Base-by-base conservation (phyloP, 2,113 vertebrate genomes). In the Tetrax tetrax region DNA sequence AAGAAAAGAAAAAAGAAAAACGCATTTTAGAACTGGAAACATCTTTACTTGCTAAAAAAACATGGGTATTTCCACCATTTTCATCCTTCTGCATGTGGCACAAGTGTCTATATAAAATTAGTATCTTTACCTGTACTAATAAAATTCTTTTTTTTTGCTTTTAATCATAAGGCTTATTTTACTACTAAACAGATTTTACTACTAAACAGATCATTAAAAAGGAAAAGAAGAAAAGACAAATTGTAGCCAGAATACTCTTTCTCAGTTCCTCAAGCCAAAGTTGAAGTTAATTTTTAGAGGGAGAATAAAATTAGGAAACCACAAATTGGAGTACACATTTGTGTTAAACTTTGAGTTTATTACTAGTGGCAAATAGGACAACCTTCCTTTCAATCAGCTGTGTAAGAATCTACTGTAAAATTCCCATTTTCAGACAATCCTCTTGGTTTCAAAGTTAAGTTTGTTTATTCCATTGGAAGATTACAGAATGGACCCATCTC, bases 181-280 rank as follows among this genome's bases (percentile, higher is more conserved):
- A 95, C 86, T 94, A 82, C 68, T 95, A 96, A 97, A 95, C 50
- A 97, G 80, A 60, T 31, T 97, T 97, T 96, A 95, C 86, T 94
- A 82, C 68, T 95, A 96, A 97, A 95, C 50, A 97, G 80, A 60
- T 31, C 45, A 81, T 95, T 95, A 79, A 82, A 93, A 95, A 95
- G 81, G 77, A 82, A 93, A 95, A 95, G 81, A 79, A 24, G 28
- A 83, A 96, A 92, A 87, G 22, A 82, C 83, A 87, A 90, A 84
- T 89, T 83, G 51, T 90, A 94, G n/a, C 43, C 69, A 68, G 51
- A 89, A 89, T 45, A 29, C 5, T 83, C 43, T 51, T 66, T 60
- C 70, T 33, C 54, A 94, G 74, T 72, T 96, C 68, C 80, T 72
- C 72, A 37, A 83, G 75, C 60, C 71, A 94, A 97, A 96, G 66